phyloP scores from a whole-genome alignment of 2,888 invertebrate genomes.

The Chironomus tentans region DNA sequence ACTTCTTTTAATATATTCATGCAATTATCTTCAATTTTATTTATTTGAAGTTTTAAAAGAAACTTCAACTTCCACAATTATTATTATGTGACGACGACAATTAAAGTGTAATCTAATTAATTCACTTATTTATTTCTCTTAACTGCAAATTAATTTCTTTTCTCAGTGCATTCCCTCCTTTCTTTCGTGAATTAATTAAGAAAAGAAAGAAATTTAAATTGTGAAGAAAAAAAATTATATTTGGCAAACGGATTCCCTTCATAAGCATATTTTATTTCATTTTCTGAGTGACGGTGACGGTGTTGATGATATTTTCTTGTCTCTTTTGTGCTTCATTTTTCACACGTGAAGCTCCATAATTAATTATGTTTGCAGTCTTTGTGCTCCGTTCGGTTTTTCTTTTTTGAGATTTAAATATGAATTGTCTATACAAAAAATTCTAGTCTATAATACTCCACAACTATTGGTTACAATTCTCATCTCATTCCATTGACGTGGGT shows the following conservation, averaged over 20 bases:
- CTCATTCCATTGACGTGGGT: conserved; percentile 39
- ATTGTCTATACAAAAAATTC: too few species aligned
- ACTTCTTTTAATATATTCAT: not conserved
- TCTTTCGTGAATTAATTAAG: too few species aligned
- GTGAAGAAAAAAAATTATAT: not conserved
- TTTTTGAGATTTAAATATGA: too few species aligned
- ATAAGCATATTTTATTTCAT: not conserved
- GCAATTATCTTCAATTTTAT: not conserved
- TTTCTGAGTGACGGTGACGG: not conserved
- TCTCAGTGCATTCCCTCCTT: too few species aligned
- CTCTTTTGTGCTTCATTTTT: too few species aligned
- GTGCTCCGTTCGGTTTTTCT: not conserved
- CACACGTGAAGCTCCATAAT: not conserved
- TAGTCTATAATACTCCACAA: too few species aligned
- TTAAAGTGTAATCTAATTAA: not conserved
- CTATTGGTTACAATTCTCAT: not conserved
- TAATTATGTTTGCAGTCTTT: not conserved
- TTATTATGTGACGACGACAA: not conserved
- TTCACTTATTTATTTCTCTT: not conserved
- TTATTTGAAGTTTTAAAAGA: not conserved
- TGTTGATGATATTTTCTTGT: too few species aligned
- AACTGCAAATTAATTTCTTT: not conserved
- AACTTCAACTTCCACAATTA: not conserved
- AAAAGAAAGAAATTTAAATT: too few species aligned
- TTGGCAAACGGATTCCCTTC: not conserved